Percentiles rank a stretch among this genome's conserved stretches.
phyloP scores from a whole-genome alignment of 2,113 vertebrate genomes.

The Enhydra lutris region DNA sequence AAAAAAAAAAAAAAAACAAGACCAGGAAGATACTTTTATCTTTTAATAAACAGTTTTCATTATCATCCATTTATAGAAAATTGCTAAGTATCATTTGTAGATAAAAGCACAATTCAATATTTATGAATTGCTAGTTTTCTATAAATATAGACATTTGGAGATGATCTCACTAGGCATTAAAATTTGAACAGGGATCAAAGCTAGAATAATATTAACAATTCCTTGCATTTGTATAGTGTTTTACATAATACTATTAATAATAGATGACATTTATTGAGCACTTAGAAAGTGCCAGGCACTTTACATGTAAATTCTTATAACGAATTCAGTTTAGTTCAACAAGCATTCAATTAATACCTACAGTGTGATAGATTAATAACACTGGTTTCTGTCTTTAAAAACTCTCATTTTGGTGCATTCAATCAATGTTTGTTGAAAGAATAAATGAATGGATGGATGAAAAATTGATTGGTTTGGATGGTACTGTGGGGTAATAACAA shows the following conservation, averaged over 20 bases:
- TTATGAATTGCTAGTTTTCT: constrained; percentile 70
- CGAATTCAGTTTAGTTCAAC: constrained; percentile 29
- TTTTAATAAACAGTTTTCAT: constrained; percentile 48
- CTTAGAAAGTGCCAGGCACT: constrained; percentile 50
- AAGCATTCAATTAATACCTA: constrained; percentile 61
- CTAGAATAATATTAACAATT: constrained; percentile 66
- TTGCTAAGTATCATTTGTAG: constrained; percentile 53
- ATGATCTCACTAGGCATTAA: constrained; percentile 68
- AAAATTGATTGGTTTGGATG: not conserved
- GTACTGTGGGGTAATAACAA: not conserved
- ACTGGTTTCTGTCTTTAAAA: constrained; percentile 40
- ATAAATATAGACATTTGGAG: constrained; percentile 69
- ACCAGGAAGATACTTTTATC: constrained; percentile 36
- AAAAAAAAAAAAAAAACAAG: not conserved
- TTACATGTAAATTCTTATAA: constrained; percentile 57
- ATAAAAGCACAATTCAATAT: constrained; percentile 71
- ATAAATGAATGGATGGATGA: not conserved
- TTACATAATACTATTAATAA: constrained; percentile 69
- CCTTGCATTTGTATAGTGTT: constrained; percentile 49
- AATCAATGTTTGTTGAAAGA: constrained; percentile 14
- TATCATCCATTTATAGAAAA: constrained; percentile 60
- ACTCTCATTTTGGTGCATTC: not conserved
- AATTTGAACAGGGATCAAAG: constrained; percentile 70
- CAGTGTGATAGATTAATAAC: constrained; percentile 54
- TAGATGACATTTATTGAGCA: constrained; percentile 62